Evolutionary conservation across 1,140 invertebrate genomes (phyloP), one percentile per base, ranked within the genome.

Genomic region (Adelges cooleyi): DNA sequence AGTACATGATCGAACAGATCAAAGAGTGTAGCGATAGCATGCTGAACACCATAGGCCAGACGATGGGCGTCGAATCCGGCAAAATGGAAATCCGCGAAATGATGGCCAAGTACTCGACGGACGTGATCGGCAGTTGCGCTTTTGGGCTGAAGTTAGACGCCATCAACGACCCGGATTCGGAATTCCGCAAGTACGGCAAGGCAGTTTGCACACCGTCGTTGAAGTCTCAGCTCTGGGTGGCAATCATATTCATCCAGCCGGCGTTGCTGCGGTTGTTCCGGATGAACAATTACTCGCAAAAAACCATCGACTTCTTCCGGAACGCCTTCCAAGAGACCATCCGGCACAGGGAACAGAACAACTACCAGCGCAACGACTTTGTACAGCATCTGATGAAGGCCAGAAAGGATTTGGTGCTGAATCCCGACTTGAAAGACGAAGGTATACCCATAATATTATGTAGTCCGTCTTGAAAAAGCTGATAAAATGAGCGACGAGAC

Each of bases 61-160:
- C 25, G 4, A 17, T 62, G 40, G 4, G 8, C 9, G 25, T 15
- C 10, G 42, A 72, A 76, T 15, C 77, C 76, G 65, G 72, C 2
- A 46, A 67, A 66, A 51, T 79, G 9, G 79, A 80, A 70, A 75
- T 82, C 27, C 79, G 80, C 11, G 79, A 84, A 18, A 69, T 82
- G 2, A 77, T 81, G 49, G 78, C 78, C 0, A 77, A 79, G 50
- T 85, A 79, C 68, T 79, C 81, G 0, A 83, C 82, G 42, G 84
- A 85, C 71, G 78, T 83, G 0, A 82, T 85, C 18, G 82, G 80
- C 0, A 80, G 75, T 23, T 79, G 81, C 36, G 82, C 80, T 9
- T 84, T 84, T 70, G 84, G 83, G 0, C 75, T 84, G 4, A 76
- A 83, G 17, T 79, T 80, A 66, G 79, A 81, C 51, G 77, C 80